These are phyloP conservation scores for Harpagifer antarcticus DNA, from an alignment of 2,797 vertebrate genomes.

Conservation along the genomic window DNA sequence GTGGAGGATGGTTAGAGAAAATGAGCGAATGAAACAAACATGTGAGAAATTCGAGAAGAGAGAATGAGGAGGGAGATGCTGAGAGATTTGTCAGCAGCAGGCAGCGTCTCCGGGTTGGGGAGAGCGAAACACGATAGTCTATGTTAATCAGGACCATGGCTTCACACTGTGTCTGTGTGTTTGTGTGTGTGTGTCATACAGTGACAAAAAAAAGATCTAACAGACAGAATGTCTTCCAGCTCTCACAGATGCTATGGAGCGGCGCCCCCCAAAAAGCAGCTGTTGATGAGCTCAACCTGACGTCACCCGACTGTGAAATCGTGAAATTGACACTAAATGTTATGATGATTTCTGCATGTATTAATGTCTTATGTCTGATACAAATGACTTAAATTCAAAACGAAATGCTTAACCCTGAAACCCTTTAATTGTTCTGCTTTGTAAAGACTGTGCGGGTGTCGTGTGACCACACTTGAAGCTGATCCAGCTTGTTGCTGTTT, in stretches of 20 bases:
- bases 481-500: not conserved
- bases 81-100: conserved; percentile 46
- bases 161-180: conserved; percentile 5
- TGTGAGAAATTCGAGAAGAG: conserved; percentile 38
- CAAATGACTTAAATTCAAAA: not conserved
- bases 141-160: conserved; percentile 40
- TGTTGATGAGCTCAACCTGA: conserved; percentile 47
- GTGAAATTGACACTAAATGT: not conserved
- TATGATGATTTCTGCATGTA: not conserved
- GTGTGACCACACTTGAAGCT: not conserved
- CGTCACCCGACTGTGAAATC: not conserved
- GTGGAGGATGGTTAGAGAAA: conserved; percentile 27
- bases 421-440: not conserved
- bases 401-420: not conserved
- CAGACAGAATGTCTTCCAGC: conserved; percentile 26
- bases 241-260: conserved; percentile 51
- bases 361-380: not conserved
- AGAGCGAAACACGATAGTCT: conserved; percentile 50
- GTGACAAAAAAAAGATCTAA: conserved; percentile 41
- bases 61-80: conserved; percentile 25
- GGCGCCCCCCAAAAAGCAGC: conserved; percentile 39
- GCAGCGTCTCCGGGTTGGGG: conserved; percentile 40
- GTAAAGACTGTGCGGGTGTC: not conserved
- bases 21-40: conserved; percentile 40
- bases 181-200: conserved; percentile 6